These are phyloP conservation scores for Sitta carolinensis DNA, from an alignment of 2,797 vertebrate genomes.

Conservation along the genomic window DNA sequence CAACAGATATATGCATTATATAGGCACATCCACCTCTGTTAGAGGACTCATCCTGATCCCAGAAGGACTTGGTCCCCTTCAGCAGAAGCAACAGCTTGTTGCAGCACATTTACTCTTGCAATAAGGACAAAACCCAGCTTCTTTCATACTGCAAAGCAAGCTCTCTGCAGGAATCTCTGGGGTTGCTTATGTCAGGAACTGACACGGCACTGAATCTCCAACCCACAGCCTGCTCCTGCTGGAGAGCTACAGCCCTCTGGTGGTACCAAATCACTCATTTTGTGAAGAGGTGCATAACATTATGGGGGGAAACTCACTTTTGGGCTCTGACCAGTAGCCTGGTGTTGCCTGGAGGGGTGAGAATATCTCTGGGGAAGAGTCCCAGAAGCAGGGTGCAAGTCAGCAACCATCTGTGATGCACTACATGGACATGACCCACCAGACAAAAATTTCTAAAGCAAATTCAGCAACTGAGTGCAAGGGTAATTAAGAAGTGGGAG, in stretches of 20 bases:
- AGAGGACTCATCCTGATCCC: neutral
- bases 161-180: neutral
- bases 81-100: neutral
- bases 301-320: neutral
- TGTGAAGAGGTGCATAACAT: neutral
- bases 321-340: neutral
- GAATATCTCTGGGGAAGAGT: neutral
- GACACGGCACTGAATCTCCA: neutral
- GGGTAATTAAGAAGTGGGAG: neutral
- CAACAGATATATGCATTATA: neutral
- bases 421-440: neutral
- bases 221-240: neutral
- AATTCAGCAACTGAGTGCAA: neutral
- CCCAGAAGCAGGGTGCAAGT: neutral
- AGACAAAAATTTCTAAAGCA: neutral
- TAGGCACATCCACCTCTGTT: neutral
- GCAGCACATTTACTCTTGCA: accelerated
- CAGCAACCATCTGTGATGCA: neutral
- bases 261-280: neutral
- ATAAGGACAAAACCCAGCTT: neutral
- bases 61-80: neutral
- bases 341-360: neutral
- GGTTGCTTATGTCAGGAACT: neutral
- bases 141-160: neutral
- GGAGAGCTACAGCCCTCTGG: slow-evolving; percentile 30